These are phyloP conservation scores for Synanthedon formicaeformis DNA, from an alignment of 2,888 invertebrate genomes.

Conservation along the genomic window DNA sequence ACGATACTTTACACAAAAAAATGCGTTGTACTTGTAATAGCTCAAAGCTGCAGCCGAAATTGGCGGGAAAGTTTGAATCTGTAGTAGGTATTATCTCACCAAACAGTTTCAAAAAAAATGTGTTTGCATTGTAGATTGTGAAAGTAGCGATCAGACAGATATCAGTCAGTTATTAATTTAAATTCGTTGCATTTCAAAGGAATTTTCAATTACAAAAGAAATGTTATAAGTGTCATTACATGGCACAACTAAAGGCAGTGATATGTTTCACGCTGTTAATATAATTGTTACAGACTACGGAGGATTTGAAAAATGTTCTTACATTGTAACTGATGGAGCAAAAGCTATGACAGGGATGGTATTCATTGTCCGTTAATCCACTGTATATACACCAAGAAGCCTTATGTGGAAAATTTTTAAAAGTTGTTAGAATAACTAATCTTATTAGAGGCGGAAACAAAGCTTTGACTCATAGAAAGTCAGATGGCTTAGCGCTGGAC, in stretches of 20 bases:
- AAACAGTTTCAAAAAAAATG: not conserved
- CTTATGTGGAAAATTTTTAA: not conserved
- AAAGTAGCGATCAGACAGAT: too few species aligned
- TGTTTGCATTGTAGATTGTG: too few species aligned
- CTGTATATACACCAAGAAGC: slow-evolving; percentile 1
- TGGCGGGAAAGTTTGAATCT: too few species aligned
- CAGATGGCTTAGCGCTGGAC: slow-evolving; percentile 17
- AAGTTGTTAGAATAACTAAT: too few species aligned
- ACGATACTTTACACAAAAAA: too few species aligned
- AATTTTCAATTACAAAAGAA: too few species aligned
- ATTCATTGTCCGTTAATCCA: slow-evolving; percentile 1
- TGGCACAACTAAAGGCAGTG: too few species aligned
- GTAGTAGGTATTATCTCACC: slow-evolving; percentile 1
- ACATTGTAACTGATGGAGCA: slow-evolving; percentile 1
- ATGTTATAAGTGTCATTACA: too few species aligned
- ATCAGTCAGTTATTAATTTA: too few species aligned
- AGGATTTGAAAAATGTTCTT: not conserved
- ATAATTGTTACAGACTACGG: too few species aligned
- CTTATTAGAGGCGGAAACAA: slow-evolving; percentile 2
- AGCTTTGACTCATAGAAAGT: slow-evolving; percentile 1
- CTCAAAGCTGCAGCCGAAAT: slow-evolving; percentile 2
- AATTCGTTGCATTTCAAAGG: too few species aligned
- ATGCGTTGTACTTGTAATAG: slow-evolving; percentile 1
- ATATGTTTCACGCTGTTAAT: too few species aligned
- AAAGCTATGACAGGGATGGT: slow-evolving; percentile 1